Evolutionary conservation across 2,888 invertebrate species (phyloP).

Genomic region (Periphyllus acericola): DNA sequence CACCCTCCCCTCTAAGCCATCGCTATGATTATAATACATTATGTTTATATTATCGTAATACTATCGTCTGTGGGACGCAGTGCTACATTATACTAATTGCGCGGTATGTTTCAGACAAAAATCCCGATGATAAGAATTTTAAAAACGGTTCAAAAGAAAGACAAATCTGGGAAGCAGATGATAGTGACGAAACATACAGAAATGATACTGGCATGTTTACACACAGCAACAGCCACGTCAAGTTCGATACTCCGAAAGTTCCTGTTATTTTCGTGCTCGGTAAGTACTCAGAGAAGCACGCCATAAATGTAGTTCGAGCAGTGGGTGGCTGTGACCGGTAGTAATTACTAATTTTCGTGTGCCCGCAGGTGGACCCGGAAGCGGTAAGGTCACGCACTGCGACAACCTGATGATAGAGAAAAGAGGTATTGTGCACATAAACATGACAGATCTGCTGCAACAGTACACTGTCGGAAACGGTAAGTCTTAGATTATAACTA

Average conservation of each 20-base stretch:
- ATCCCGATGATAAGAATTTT: conserved; percentile 77
- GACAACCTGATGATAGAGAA: conserved; percentile 89
- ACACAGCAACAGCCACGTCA: conserved; percentile 83
- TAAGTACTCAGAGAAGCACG: conserved; percentile 67
- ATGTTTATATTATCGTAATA: too few species aligned
- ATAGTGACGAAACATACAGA: conserved; percentile 71
- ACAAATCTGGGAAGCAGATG: conserved; percentile 69
- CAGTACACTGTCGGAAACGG: conserved; percentile 90
- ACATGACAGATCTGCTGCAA: conserved; percentile 90
- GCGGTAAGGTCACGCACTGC: conserved; percentile 98
- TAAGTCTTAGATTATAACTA: conserved; percentile 68
- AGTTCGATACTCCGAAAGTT: conserved; percentile 85
- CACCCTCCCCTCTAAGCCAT: too few species aligned
- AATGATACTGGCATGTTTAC: conserved; percentile 73
- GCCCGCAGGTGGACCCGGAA: conserved; percentile 87
- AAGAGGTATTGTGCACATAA: conserved; percentile 85
- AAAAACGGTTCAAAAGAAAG: conserved; percentile 68
- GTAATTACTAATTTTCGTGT: not conserved
- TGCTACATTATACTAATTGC: not conserved
- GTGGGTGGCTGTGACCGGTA: not conserved
- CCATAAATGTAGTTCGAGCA: too few species aligned
- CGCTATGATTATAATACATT: too few species aligned
- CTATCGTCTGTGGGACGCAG: too few species aligned
- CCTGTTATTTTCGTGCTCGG: conserved; percentile 90
- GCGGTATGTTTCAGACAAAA: conserved; percentile 71